Percentiles rank a stretch among this genome's conserved stretches.
Conservation (phyloP, 2,797 vertebrate genomes). For the Lithobates sylvaticus region DNA sequence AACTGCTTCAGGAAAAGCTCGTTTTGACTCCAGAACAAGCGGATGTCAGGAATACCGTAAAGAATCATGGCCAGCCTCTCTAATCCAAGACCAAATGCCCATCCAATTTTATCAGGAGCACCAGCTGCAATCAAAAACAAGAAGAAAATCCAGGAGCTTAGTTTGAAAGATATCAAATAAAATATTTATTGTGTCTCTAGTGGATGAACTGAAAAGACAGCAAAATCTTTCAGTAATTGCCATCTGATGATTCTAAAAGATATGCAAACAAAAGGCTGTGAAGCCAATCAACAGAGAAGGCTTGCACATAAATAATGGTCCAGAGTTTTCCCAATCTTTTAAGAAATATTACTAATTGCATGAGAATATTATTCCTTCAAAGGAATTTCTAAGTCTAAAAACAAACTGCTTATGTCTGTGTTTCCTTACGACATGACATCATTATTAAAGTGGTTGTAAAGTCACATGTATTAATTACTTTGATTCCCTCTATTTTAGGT, state of each 20-base stretch:
- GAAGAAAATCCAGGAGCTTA: slow-evolving; percentile 58
- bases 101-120: slow-evolving; percentile 86
- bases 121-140: slow-evolving; percentile 79
- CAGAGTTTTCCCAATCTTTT: background rate
- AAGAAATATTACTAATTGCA: no score
- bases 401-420: no score
- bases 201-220: background rate
- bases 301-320: background rate
- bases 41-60: slow-evolving; percentile 90
- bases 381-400: no score
- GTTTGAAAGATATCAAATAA: slow-evolving; percentile 36
- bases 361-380: no score
- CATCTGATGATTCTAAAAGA: slow-evolving; percentile 44
- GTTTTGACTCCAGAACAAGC: slow-evolving; percentile 93
- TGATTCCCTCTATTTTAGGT: no score
- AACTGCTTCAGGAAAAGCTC: slow-evolving; percentile 91
- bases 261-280: slow-evolving; percentile 26
- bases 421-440: no score
- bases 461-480: no score
- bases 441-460: no score
- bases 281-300: slow-evolving; percentile 10
- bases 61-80: slow-evolving; percentile 94
- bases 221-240: slow-evolving; percentile 43
- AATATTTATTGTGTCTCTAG: slow-evolving; percentile 32
- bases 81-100: slow-evolving; percentile 94